These are phyloP conservation scores for Monopis laevigella DNA, from an alignment of 2,888 invertebrate genomes.

Conservation along the genomic window DNA sequence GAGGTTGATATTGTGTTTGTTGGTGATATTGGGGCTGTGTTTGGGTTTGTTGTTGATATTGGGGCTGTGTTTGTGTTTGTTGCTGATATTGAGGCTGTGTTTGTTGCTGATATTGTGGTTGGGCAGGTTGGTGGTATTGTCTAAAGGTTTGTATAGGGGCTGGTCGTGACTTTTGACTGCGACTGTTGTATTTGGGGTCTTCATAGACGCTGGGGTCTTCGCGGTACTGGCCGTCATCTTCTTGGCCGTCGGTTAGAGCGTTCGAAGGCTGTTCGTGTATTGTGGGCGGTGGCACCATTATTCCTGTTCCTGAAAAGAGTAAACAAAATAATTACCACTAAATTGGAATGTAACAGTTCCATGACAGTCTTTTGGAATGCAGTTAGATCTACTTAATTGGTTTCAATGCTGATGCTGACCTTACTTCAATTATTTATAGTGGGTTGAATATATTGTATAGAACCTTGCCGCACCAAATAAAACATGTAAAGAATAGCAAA, in stretches of 20 bases:
- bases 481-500: too few relatives aligned
- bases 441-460: too few relatives aligned
- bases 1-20: conserved; percentile 21
- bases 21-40: conserved; percentile 28
- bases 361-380: too few relatives aligned
- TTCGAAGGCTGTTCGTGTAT: conserved; percentile 62
- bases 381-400: too few relatives aligned
- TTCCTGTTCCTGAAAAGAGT: conserved; percentile 67
- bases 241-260: conserved; percentile 69
- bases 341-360: too few relatives aligned
- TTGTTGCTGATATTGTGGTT: conserved; percentile 23
- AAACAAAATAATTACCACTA: too few relatives aligned
- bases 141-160: conserved; percentile 31
- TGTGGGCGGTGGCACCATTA: conserved; percentile 86
- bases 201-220: conserved; percentile 86
- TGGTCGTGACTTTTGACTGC: conserved; percentile 23
- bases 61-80: conserved; percentile 20
- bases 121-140: conserved; percentile 33
- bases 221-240: conserved; percentile 87
- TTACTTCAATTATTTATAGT: too few relatives aligned
- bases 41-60: conserved; percentile 27
- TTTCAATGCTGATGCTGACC: too few relatives aligned
- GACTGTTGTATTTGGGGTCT: conserved; percentile 70
- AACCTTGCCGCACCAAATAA: too few relatives aligned
- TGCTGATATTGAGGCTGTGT: conserved; percentile 30